Evolutionary conservation across 2,888 invertebrate genomes (phyloP).

Genomic region (Auanema freiburgensis): DNA sequence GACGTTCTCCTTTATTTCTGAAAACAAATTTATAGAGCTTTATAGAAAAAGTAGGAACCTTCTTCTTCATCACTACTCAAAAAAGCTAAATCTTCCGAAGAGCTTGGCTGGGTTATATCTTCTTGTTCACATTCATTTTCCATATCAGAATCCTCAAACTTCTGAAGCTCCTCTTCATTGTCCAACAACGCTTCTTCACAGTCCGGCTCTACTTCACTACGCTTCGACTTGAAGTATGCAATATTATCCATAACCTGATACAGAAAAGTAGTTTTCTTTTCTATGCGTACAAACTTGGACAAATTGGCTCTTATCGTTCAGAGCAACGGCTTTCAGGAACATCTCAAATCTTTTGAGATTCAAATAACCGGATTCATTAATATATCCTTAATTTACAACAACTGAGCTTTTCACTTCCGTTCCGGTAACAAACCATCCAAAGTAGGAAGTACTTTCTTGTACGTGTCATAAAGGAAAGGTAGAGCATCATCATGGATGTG

Average conservation of each 20-base stretch:
- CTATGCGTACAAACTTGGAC: slow-evolving; percentile 15
- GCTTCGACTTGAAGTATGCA: no score
- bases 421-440: slow-evolving; percentile 76
- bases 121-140: neutral
- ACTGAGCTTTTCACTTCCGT: no score
- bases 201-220: no score
- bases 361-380: slow-evolving; percentile 85
- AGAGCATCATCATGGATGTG: slow-evolving; percentile 89
- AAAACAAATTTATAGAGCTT: neutral
- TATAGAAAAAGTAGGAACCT: neutral
- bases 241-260: neutral
- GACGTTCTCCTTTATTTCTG: neutral
- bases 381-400: slow-evolving; percentile 74
- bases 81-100: no score
- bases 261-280: neutral
- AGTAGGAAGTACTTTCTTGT: slow-evolving; percentile 82
- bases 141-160: slow-evolving; percentile 35
- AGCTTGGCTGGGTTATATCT: neutral
- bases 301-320: slow-evolving; percentile 34
- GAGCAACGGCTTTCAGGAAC: slow-evolving; percentile 69
- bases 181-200: no score
- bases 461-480: slow-evolving; percentile 74
- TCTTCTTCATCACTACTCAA: no score
- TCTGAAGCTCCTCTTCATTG: slow-evolving; percentile 23
- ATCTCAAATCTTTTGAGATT: slow-evolving; percentile 82